Evolutionary conservation across 1,140 invertebrate species (phyloP).

Genomic region (Drosophila setifemur): DNA sequence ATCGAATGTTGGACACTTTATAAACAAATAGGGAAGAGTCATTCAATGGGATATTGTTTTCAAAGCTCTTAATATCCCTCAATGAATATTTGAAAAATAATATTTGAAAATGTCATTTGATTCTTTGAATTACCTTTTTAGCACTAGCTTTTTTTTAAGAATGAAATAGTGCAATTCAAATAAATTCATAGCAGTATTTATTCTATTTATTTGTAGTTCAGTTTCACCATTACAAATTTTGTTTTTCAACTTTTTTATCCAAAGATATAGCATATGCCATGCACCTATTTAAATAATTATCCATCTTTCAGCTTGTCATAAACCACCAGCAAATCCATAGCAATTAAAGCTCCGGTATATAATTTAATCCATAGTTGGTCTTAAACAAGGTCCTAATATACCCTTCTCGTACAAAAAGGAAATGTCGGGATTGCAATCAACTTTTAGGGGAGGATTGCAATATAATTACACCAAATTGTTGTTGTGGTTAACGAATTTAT

Average conservation of each 20-base stretch:
- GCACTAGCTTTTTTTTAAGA: too few species aligned
- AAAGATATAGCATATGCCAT: not conserved
- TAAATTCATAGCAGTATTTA: too few species aligned
- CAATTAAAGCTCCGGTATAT: constrained; percentile 23
- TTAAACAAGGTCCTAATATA: constrained; percentile 27
- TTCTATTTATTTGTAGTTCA: too few species aligned
- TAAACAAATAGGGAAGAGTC: not conserved
- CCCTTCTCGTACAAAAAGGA: not conserved
- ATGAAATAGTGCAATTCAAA: too few species aligned
- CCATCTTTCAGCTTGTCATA: not conserved
- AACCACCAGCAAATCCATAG: not conserved
- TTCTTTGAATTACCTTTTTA: too few species aligned
- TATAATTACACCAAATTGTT: constrained; percentile 71
- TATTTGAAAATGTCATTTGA: too few species aligned
- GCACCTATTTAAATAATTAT: constrained; percentile 24
- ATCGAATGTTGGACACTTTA: constrained; percentile 12
- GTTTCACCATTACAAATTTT: too few species aligned
- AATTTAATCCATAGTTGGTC: constrained; percentile 17
- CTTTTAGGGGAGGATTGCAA: constrained; percentile 34
- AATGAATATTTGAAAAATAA: too few species aligned
- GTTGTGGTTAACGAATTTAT: constrained; percentile 76
- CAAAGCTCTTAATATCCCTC: too few species aligned
- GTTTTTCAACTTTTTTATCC: not conserved
- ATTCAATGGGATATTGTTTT: too few species aligned
- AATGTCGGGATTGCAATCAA: constrained; percentile 8